Evolutionary conservation across 2,888 invertebrate species (phyloP).

Genomic region (Theodoxus fluviatilis): DNA sequence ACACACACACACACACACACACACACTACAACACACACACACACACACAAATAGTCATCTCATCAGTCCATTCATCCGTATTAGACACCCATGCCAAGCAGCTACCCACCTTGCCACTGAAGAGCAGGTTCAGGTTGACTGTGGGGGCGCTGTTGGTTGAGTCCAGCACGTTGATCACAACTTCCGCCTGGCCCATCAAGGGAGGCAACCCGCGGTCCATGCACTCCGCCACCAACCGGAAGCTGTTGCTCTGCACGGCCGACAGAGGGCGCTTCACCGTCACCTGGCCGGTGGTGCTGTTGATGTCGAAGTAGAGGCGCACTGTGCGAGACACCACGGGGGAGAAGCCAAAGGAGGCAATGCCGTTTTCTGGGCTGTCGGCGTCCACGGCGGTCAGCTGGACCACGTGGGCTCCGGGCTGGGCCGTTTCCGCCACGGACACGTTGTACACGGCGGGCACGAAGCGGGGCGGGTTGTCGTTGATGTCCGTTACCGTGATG

Average conservation of each 20-base stretch:
- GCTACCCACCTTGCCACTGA: slow-evolving; percentile 40
- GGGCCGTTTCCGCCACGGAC: no score
- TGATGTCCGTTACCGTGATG: no score
- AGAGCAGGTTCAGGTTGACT: slow-evolving; percentile 48
- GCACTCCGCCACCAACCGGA: slow-evolving; percentile 45
- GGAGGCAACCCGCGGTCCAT: slow-evolving; percentile 48
- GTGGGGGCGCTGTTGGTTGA: slow-evolving; percentile 94
- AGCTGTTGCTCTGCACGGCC: slow-evolving; percentile 37
- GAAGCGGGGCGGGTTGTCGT: no score
- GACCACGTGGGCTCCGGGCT: no score
- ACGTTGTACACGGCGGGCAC: no score
- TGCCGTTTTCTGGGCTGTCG: slow-evolving; percentile 81
- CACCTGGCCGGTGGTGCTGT: slow-evolving; percentile 44
- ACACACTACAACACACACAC: no score
- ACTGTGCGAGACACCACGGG: slow-evolving; percentile 40
- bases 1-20: no score
- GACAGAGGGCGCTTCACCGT: slow-evolving; percentile 42
- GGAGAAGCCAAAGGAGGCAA: slow-evolving; percentile 66
- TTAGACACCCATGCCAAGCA: no score
- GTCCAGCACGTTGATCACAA: slow-evolving; percentile 71
- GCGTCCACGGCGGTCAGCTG: slow-evolving; percentile 84
- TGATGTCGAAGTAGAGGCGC: slow-evolving; percentile 39
- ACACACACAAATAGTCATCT: no score
- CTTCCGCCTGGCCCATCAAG: slow-evolving; percentile 43
- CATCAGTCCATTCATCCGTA: no score